Conservation (phyloP, 1,140 invertebrate species). For the Melipona quadrifasciata region DNA sequence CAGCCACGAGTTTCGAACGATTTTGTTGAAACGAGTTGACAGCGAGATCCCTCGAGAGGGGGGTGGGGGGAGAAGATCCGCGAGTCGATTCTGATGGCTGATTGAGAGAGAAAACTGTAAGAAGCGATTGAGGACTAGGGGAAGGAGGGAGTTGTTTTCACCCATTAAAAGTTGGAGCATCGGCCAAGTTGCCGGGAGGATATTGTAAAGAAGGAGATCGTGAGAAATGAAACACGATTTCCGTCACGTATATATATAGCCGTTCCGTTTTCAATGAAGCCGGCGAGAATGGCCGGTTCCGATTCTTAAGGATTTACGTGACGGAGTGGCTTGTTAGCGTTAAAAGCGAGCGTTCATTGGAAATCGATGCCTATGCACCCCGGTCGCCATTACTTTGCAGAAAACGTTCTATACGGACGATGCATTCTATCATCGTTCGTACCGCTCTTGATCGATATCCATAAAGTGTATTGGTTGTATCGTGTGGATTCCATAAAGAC, state of each 20-base stretch:
- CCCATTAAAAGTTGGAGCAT: constrained; percentile 36
- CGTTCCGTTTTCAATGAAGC: background rate
- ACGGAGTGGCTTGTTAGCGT: constrained; percentile 45
- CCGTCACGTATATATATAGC: constrained; percentile 7
- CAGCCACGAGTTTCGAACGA: constrained; percentile 1
- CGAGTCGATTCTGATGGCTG: background rate
- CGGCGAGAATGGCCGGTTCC: constrained; percentile 27
- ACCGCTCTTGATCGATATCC: constrained; percentile 38
- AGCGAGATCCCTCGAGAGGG: background rate
- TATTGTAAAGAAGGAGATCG: constrained; percentile 25
- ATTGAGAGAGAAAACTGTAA: background rate
- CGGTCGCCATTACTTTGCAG: constrained; percentile 19
- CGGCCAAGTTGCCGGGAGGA: constrained; percentile 16
- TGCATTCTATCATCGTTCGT: constrained; percentile 35
- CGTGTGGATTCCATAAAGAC: constrained; percentile 16
- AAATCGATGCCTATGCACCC: constrained; percentile 43
- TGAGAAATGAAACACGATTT: constrained; percentile 51
- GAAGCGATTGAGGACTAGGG: background rate
- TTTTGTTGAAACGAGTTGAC: background rate
- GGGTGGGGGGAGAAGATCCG: background rate
- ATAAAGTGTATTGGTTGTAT: constrained; percentile 30
- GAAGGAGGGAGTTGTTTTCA: background rate
- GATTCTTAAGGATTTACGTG: constrained; percentile 38
- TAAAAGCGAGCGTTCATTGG: constrained; percentile 40
- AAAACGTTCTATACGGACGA: constrained; percentile 36